Evolutionary conservation across 2,888 invertebrate species (phyloP).

Genomic region (Subacronicta megacephala): DNA sequence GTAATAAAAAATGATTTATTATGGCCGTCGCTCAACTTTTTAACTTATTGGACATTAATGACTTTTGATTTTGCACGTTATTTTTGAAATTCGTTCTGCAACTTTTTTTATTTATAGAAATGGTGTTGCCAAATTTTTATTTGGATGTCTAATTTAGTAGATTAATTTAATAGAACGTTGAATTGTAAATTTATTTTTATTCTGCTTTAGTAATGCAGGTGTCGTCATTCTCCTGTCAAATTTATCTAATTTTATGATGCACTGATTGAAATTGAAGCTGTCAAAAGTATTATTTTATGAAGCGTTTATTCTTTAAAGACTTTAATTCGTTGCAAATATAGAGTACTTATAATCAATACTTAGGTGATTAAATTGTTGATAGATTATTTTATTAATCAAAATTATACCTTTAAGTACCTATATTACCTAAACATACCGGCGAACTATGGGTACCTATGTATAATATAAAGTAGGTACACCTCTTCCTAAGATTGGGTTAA

Average conservation of each 20-base stretch:
- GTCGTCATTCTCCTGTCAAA: conserved; percentile 39
- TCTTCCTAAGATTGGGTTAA: too few species aligned
- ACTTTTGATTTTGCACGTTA: conserved; percentile 85
- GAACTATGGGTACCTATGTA: too few species aligned
- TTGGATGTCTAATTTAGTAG: conserved; percentile 65
- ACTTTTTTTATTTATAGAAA: conserved; percentile 69
- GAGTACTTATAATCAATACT: too few species aligned
- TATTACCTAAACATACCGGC: too few species aligned
- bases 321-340: too few species aligned
- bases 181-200: conserved; percentile 58
- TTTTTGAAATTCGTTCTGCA: conserved; percentile 70
- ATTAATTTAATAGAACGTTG: conserved; percentile 60
- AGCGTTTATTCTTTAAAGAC: neutral
- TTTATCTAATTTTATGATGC: conserved; percentile 39
- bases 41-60: conserved; percentile 89
- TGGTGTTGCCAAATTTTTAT: conserved; percentile 66
- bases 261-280: conserved; percentile 12
- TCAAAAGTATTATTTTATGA: conserved; percentile 16
- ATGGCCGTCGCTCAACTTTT: conserved; percentile 84
- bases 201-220: conserved; percentile 14
- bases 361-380: too few species aligned
- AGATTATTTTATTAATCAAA: too few species aligned
- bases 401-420: too few species aligned
- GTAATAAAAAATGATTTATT: conserved; percentile 89
- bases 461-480: too few species aligned